Evolutionary conservation across 2,113 vertebrate species (phyloP), one percentile per base, ranked within the genome.

Genomic region (Megalops atlanticus): DNA sequence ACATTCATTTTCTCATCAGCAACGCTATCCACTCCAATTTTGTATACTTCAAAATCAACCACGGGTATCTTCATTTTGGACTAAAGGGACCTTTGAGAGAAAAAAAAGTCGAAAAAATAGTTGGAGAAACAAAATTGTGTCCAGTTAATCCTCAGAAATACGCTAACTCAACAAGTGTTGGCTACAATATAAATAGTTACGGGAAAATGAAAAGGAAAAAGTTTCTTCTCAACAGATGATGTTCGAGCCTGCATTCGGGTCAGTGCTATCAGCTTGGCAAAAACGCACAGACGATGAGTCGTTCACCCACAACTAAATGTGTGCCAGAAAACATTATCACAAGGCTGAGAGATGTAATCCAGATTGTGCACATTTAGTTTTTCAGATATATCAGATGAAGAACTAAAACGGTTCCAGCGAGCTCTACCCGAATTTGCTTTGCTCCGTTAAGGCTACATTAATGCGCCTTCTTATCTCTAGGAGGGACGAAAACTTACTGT

Each of bases 61-160:
- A 94, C 87, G 0, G 92, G 91, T 27, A 95, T 91, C 43, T 4
- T 74, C 94, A 93, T 94, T 10, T 52, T 83, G 39, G 35, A 27
- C 2, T 88, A 84, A 91, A 91, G 1, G 12, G 36, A 78, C 36
- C n/a, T 24, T 79, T 49, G 45, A 71, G 16, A 36, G 3, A 64
- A 64, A 78, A 4, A 39, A 12, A 49, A 45, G 4, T 24, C 4
- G 36, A 12, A 41, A 41, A 69, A 68, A 40, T 27, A 78, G 31
- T 4, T 3, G 21, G 14, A 3, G 21, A 76, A 31, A 24, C 15
- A 69, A 31, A 69, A 31, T 31, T 69, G 69, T 7, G 18, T 18
- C 69, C 33, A 35, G 69, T 21, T 18, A 36, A 69, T 1, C 31
- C 27, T 12, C n/a, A 12, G 2, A 54, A 54, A 54, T 54, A 54